Evolutionary conservation across 2,113 vertebrate species (phyloP), one percentile per base, ranked within the genome.

Genomic region (Ramphastos sulfuratus): DNA sequence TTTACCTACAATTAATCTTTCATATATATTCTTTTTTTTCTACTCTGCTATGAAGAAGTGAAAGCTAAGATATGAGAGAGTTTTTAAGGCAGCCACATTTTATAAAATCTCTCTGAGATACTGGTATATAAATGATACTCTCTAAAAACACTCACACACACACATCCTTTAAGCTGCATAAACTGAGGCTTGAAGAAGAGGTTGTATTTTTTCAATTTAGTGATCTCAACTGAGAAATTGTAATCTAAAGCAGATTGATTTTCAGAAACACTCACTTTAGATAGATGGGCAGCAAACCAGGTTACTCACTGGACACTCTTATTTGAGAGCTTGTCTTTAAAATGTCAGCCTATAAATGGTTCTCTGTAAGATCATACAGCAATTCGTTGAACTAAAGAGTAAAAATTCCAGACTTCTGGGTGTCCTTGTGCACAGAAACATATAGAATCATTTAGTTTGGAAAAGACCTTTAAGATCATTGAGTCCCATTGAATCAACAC

Each of bases 321-420:
- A 72, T 66, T 75, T 77, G 67, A 93, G 76, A 92, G 85, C 59
- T 92, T 87, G 89, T 82, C 79, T 92, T 87, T 87, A 91, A 94
- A 93, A 83, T 9, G 31, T 74, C 85, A 42, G 42, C 74, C 70
- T 90, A 67, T 80, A 89, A 85, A 89, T 35, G 84, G 54, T 13
- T 77, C 28, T 87, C 84, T 58, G n/a, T 56, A 80, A 93, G 66
- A 71, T 66, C 71, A 74, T 0, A 0, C 21, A n/a, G 28, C 59
- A 89, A 87, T 73, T 91, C 46, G 11, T 21, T 8, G 28, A 20
- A 23, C 25, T 25, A 56, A 69, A 63, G 52, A 39, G 15, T 42
- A 46, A 60, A 91, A 89, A 42, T 46, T 80, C 67, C 58, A 56
- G 16, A 9, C 56, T 80, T 63, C 58, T 80, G 37, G 5, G 15